Evolutionary conservation across 2,113 vertebrate genomes (phyloP).

Genomic region (Mesitornis unicolor): DNA sequence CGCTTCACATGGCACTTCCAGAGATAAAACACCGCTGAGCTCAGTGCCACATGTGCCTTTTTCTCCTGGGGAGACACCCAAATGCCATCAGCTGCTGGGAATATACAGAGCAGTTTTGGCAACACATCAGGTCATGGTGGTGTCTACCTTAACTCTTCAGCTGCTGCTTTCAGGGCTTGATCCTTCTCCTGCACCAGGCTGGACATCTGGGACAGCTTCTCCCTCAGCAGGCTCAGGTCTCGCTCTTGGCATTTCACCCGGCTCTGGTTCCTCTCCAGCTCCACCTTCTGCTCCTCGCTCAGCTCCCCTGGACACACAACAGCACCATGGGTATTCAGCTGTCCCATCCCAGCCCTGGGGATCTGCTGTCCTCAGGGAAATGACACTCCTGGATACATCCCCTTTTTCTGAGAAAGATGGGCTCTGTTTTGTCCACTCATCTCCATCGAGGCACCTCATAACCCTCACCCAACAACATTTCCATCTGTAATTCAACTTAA

Average conservation of each 20-base stretch:
- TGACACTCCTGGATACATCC: fast-evolving
- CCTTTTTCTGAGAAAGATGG: no score
- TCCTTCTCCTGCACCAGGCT: slow-evolving; percentile 70
- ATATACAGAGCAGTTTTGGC: neutral
- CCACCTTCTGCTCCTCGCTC: slow-evolving; percentile 76
- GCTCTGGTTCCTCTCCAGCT: slow-evolving; percentile 71
- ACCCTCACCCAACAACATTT: no score
- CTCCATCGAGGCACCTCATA: no score
- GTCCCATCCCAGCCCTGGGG: neutral
- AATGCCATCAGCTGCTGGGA: neutral
- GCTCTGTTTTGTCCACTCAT: no score
- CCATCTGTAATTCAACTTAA: neutral
- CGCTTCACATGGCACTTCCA: neutral
- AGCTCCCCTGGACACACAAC: slow-evolving; percentile 72
- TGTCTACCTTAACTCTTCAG: slow-evolving; percentile 66
- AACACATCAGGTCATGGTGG: neutral
- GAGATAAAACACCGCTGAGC: neutral
- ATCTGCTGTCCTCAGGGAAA: neutral
- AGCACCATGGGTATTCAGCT: neutral
- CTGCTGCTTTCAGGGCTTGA: slow-evolving; percentile 53
- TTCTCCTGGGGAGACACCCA: neutral
- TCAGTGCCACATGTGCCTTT: fast-evolving
- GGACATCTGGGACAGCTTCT: slow-evolving; percentile 52
- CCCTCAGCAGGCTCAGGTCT: slow-evolving; percentile 66
- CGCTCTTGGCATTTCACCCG: slow-evolving; percentile 59